Base-by-base conservation (phyloP, 2,888 invertebrate species). In the Drosophila ezoana region DNA sequence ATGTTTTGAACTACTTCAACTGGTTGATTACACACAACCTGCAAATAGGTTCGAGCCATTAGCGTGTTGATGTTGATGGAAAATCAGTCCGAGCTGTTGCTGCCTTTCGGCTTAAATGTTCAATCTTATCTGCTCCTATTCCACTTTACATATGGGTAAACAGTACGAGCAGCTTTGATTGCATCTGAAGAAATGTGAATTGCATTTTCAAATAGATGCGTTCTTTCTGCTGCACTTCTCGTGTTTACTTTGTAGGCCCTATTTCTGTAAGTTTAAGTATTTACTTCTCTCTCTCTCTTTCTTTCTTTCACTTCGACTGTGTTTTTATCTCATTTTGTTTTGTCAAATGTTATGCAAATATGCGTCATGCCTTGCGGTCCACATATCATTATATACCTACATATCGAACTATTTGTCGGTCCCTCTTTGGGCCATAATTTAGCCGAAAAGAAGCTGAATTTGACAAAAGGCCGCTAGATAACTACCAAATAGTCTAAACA, bases 261-360 rank as follows among this genome's bases (percentile, higher is more conserved):
- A 20, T 43, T 41, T 4, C 16, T 41, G 23, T 23, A 1, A 23
- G 23, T 23, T 1, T 1, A 6, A 23, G 23, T 35, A 20, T 13
- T 49, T 37, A 20, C 35, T 9, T 5, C 51, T n/a, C 14, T 23
- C 11, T 14, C 10, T 0, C 10, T 10, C 33, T 9, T 6, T 1
- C 0, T 10, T 16, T 11, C 6, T 44, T 8, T 13, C n/a, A 40
- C 11, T 16, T 11, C 16, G 3, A n/a, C 11, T 47, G 9, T 8
- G 8, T 58, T 11, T 56, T 56, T 43, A 43, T 28, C n/a, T 52
- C 18, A 13, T 56, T 72, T 60, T 49, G 43, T 53, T 61, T 33
- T 37, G 56, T 72, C 49, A 45, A 58, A 67, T 58, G 62, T 63
- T 73, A 73, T 73, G 72, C 63, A 73, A 72, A 72, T 73, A 59